These are phyloP conservation scores for Dicrostonyx torquatus DNA, from an alignment of 2,797 vertebrate genomes.

Conservation along the genomic window DNA sequence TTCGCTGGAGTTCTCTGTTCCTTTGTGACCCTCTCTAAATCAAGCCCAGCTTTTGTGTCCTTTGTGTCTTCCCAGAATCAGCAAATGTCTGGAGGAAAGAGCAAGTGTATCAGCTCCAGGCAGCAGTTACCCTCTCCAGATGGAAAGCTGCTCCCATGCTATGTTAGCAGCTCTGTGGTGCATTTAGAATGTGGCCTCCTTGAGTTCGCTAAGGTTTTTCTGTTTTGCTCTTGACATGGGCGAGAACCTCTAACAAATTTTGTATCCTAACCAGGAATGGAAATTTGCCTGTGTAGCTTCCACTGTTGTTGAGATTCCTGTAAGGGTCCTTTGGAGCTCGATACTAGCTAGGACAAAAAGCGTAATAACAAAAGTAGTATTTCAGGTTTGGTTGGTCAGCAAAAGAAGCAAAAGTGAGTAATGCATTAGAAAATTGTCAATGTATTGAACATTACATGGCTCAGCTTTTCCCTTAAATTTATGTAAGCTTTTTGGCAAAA, in stretches of 20 bases:
- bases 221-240: not conserved
- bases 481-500: conserved; percentile 16
- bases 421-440: not conserved
- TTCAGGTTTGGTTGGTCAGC: not conserved
- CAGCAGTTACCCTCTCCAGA: not conserved
- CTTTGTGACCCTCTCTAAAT: not conserved
- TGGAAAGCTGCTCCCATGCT: not conserved
- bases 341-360: not conserved
- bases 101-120: not conserved
- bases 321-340: not conserved
- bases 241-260: conserved; percentile 1
- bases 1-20: not conserved
- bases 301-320: not conserved
- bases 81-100: not conserved
- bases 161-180: not conserved
- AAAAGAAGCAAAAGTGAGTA: conserved; percentile 49
- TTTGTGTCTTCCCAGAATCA: not conserved
- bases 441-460: not conserved
- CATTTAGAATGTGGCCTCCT: not conserved
- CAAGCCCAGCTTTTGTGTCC: not conserved
- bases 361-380: not conserved
- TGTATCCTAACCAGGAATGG: not conserved
- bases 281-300: not conserved
- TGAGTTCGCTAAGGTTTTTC: not conserved
- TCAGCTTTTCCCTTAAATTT: not conserved